A percentile compares a stretch with the other conserved stretches of the same genome.
Conservation (phyloP, 2,888 invertebrate genomes). For the Dioctria linearis region DNA sequence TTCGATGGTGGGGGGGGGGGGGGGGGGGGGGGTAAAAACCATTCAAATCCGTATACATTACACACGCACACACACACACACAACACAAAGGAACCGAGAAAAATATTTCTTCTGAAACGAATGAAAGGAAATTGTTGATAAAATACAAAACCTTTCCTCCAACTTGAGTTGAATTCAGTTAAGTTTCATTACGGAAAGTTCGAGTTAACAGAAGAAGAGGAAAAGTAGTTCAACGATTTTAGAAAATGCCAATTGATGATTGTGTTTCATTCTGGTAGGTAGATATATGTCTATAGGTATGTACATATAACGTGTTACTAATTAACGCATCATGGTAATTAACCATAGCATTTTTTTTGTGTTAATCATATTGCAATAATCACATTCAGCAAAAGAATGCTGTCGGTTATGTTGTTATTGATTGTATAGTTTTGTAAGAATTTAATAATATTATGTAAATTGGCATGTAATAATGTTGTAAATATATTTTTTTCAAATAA, state of each 20-base stretch:
- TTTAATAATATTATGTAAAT: conserved; percentile 1
- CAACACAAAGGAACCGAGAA: no score
- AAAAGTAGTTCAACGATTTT: conserved; percentile 33
- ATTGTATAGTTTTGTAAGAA: background rate
- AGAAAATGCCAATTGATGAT: conserved; percentile 6
- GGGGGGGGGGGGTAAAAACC: no score
- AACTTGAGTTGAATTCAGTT: conserved; percentile 20
- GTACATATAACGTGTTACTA: conserved; percentile 15
- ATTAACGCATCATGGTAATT: conserved; percentile 40
- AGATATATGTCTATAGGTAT: no score
- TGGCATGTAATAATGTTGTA: background rate
- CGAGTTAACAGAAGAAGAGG: background rate
- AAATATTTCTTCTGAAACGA: background rate
- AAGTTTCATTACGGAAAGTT: background rate
- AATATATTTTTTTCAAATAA: no score
- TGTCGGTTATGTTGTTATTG: no score
- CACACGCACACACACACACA: no score
- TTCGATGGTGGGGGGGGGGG: no score
- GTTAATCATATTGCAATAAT: no score
- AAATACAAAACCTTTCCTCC: conserved; percentile 20
- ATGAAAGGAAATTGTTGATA: conserved; percentile 23
- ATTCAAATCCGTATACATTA: no score
- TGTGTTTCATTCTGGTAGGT: background rate
- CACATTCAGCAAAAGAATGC: no score
- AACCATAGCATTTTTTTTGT: background rate